Percentiles rank a stretch among this genome's conserved stretches.
These are phyloP conservation scores for Dipodomys merriami DNA, from an alignment of 2,113 vertebrate species.

Conservation along the genomic window DNA sequence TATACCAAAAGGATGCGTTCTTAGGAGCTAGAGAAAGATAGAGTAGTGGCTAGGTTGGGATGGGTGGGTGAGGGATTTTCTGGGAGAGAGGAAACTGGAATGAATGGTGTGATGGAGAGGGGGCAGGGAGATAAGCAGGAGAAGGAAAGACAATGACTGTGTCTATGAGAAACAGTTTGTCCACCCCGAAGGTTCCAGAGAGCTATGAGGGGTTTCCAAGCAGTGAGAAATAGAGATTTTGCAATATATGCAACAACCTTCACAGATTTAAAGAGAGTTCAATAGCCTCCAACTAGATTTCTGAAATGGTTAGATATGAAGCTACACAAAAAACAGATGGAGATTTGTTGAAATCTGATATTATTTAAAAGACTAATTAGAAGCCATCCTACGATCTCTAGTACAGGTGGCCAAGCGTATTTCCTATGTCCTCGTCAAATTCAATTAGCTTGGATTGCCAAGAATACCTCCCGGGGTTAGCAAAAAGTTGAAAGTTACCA, in stretches of 20 bases:
- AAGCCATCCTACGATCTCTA: slow-evolving; percentile 43
- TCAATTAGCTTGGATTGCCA: slow-evolving; percentile 41
- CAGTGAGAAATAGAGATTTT: background rate
- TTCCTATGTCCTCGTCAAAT: slow-evolving; percentile 43
- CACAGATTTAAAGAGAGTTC: background rate
- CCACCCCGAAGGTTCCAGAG: background rate
- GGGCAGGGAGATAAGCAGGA: background rate
- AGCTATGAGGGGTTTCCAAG: background rate
- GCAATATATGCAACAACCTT: background rate
- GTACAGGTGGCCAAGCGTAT: background rate
- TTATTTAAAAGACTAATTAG: slow-evolving; percentile 46
- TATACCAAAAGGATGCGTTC: background rate
- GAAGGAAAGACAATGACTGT: background rate
- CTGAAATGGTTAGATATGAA: slow-evolving; percentile 43
- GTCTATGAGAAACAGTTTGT: background rate
- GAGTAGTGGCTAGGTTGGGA: background rate
- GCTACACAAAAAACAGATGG: slow-evolving; percentile 8
- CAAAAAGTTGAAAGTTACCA: slow-evolving; percentile 41
- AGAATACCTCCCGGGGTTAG: slow-evolving; percentile 38
- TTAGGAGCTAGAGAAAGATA: background rate
- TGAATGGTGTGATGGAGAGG: background rate
- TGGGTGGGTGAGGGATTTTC: background rate
- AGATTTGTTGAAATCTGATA: slow-evolving; percentile 57
- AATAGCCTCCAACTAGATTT: background rate
- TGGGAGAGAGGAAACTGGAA: background rate